Percentiles rank a stretch among this genome's conserved stretches.
These are phyloP conservation scores for Macroglossus sobrinus DNA, from an alignment of 2,113 vertebrate genomes.

Conservation along the genomic window DNA sequence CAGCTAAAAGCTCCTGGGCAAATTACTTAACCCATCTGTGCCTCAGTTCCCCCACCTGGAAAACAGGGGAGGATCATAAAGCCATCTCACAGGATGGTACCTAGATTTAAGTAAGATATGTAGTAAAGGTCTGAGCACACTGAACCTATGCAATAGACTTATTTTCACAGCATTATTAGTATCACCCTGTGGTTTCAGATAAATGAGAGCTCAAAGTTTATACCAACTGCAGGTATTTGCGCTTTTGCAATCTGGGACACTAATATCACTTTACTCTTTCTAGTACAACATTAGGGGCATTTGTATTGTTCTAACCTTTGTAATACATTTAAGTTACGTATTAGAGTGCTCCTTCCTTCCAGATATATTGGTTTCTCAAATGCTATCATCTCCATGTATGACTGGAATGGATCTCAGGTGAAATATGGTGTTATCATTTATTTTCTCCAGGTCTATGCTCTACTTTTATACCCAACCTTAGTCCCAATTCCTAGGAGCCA, in stretches of 20 bases:
- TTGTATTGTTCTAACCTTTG: not conserved
- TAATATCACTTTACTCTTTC: not conserved
- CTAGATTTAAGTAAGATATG: not conserved
- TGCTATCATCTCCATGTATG: not conserved
- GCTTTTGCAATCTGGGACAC: not conserved
- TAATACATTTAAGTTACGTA: not conserved
- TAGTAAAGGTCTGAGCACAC: not conserved
- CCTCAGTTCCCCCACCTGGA: not conserved
- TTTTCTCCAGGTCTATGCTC: not conserved
- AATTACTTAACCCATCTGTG: not conserved
- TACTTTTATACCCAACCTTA: not conserved
- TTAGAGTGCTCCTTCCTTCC: not conserved
- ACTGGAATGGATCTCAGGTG: not conserved
- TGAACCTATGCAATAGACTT: not conserved
- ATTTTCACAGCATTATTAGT: accelerated
- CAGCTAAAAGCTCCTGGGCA: not conserved
- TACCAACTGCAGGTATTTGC: not conserved
- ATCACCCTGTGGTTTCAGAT: not conserved
- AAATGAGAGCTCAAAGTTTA: not conserved
- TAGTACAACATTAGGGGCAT: not conserved
- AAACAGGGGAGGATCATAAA: not conserved
- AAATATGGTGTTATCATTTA: not conserved
- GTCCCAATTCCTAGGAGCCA: not conserved
- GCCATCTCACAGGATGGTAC: not conserved
- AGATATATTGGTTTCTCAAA: not conserved